Evolutionary conservation across 2,797 vertebrate genomes (phyloP).

Genomic region (Scomberomorus guttatus): DNA sequence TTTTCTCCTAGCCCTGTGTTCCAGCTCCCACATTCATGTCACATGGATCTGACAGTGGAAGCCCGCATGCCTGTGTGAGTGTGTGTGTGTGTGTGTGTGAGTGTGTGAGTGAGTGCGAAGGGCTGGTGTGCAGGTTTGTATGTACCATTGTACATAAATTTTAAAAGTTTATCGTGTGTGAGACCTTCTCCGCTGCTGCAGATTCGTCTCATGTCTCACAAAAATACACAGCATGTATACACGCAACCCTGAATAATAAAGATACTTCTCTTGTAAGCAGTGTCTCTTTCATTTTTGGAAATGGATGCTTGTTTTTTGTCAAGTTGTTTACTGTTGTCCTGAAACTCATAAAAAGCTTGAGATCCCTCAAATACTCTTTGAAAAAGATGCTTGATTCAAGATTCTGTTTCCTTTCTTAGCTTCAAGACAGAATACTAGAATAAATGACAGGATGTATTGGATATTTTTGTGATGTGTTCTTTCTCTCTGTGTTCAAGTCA

Average conservation of each 20-base stretch:
- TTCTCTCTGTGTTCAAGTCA: background rate
- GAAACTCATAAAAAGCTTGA: background rate
- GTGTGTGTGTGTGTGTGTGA: background rate
- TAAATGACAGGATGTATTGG: background rate
- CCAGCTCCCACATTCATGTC: constrained; percentile 16
- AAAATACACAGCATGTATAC: constrained; percentile 19
- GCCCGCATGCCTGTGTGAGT: background rate
- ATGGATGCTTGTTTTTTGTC: constrained; percentile 1
- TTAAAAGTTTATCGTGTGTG: background rate
- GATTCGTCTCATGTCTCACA: background rate
- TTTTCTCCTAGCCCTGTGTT: constrained; percentile 1
- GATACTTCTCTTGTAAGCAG: background rate
- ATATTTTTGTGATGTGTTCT: constrained; percentile 4
- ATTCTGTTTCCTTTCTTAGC: background rate
- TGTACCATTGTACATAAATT: background rate
- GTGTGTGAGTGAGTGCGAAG: background rate
- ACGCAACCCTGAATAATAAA: constrained; percentile 50
- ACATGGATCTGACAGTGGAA: constrained; percentile 41
- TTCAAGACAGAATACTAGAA: background rate
- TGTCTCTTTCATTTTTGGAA: constrained; percentile 19
- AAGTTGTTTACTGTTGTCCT: background rate
- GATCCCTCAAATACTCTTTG: background rate
- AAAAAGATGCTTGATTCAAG: background rate
- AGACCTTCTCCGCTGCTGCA: background rate
- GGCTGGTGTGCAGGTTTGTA: constrained; percentile 15